phyloP scores from a whole-genome alignment of 2,113 vertebrate species.

The Odocoileus virginianus region DNA sequence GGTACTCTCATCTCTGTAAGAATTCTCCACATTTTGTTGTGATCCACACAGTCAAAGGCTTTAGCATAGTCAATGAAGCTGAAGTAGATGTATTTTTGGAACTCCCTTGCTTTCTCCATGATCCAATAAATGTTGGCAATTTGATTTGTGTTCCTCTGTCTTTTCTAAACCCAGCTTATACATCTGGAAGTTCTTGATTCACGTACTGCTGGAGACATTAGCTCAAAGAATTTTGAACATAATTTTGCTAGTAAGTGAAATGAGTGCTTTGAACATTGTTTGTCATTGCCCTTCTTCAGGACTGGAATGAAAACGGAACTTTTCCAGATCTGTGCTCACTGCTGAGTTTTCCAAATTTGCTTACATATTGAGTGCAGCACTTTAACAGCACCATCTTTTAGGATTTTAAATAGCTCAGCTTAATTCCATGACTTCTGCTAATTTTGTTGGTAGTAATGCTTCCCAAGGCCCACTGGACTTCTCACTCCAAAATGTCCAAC shows the following conservation, averaged over 20 bases:
- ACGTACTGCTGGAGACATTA: neutral
- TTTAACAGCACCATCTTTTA: neutral
- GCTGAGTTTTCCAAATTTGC: neutral
- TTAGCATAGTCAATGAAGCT: neutral
- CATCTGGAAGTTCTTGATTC: neutral
- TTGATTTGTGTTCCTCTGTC: neutral
- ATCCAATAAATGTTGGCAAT: neutral
- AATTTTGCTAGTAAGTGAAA: neutral
- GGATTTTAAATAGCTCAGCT: neutral
- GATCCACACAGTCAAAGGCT: neutral
- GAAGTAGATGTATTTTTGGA: neutral
- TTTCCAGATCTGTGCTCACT: neutral
- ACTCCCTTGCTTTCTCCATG: neutral
- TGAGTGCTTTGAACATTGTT: neutral
- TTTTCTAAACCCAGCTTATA: neutral
- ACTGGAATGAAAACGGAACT: neutral
- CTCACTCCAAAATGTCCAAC: neutral
- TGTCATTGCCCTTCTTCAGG: neutral
- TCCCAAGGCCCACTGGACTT: neutral
- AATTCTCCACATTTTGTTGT: neutral
- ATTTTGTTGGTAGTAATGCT: neutral
- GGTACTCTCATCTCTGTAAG: neutral
- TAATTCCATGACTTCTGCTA: neutral
- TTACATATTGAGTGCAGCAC: neutral
- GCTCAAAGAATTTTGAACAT: neutral